Percentiles rank a stretch among this genome's conserved stretches.
These are phyloP conservation scores for Elmis aenea DNA, from an alignment of 2,888 invertebrate genomes.

Conservation along the genomic window DNA sequence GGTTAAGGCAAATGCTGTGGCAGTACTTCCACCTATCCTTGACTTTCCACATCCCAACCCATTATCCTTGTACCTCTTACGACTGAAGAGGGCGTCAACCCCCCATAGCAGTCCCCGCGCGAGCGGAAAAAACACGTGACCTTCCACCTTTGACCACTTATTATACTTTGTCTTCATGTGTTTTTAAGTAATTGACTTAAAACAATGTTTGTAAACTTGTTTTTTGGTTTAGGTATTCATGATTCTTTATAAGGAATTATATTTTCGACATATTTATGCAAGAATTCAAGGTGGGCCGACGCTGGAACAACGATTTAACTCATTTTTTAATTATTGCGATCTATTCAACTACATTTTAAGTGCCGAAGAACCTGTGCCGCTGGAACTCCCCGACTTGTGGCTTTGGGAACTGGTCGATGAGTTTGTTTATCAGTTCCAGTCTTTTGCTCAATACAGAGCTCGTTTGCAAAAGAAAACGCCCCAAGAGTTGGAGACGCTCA, in stretches of 20 bases:
- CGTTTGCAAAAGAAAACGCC: constrained; percentile 69
- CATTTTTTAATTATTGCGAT: constrained; percentile 97
- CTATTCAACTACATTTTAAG: constrained; percentile 95
- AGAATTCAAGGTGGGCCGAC: constrained; percentile 85
- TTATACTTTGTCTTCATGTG: too few species aligned
- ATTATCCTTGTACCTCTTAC: too few species aligned
- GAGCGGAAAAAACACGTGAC: too few species aligned
- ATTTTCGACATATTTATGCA: constrained; percentile 96
- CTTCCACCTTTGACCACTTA: too few species aligned
- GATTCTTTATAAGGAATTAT: constrained; percentile 95
- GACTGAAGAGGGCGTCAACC: too few species aligned
- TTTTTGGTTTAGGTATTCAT: constrained; percentile 69
- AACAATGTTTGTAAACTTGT: constrained; percentile 2
- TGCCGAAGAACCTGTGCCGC: constrained; percentile 78
- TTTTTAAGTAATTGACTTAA: constrained; percentile 3
- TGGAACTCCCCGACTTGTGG: constrained; percentile 97
- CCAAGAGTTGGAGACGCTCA: constrained; percentile 73
- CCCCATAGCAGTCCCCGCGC: too few species aligned
- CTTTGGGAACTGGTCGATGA: constrained; percentile 99
- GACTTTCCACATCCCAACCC: too few species aligned
- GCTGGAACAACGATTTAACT: constrained; percentile 87
- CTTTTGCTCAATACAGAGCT: constrained; percentile 77
- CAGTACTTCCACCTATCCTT: too few species aligned
- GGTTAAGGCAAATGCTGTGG: too few species aligned
- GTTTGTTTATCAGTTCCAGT: constrained; percentile 97